These are phyloP conservation scores for Megalops cyprinoides DNA, from an alignment of 2,797 vertebrate species.

Conservation along the genomic window DNA sequence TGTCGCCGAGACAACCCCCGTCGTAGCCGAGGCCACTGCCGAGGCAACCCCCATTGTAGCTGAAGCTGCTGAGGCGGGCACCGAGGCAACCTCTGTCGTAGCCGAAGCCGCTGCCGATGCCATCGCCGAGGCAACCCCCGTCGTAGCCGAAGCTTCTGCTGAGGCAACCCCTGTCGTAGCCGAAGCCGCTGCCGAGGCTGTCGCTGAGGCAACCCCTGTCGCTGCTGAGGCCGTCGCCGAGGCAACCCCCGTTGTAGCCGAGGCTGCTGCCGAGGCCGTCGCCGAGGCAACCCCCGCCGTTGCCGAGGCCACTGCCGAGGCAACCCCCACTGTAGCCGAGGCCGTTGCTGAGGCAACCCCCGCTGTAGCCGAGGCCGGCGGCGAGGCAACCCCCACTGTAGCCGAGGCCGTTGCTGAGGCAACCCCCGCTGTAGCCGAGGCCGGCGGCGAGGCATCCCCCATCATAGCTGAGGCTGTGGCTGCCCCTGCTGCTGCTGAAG, in stretches of 20 bases:
- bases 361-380: background rate
- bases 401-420: background rate
- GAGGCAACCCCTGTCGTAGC: background rate
- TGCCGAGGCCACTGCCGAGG: background rate
- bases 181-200: background rate
- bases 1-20: background rate
- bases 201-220: background rate
- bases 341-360: constrained; percentile 4
- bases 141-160: no score
- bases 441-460: constrained; percentile 11
- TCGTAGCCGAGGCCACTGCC: background rate
- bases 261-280: no score
- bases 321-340: background rate
- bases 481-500: constrained; percentile 26
- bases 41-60: no score
- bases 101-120: background rate
- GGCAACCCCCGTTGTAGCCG: no score
- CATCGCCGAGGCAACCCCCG: background rate
- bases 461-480: constrained; percentile 33
- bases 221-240: no score
- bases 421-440: background rate
- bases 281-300: background rate
- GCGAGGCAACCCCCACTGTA: background rate
- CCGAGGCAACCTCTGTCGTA: background rate
- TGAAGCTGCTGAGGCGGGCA: no score